phyloP scores from a whole-genome alignment of 1,140 invertebrate species.

The Mamestra configurata region DNA sequence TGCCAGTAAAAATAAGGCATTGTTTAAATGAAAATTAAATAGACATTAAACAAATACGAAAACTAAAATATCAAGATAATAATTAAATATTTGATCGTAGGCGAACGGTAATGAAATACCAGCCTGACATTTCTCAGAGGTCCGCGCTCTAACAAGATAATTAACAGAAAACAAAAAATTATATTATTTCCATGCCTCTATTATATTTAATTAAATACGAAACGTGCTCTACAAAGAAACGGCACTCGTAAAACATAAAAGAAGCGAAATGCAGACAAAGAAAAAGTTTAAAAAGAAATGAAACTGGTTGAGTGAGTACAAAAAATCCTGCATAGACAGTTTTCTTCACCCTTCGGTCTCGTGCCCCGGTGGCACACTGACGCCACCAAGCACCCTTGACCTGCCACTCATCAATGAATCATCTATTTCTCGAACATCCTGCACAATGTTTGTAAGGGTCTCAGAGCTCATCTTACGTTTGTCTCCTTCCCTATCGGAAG shows the following conservation, averaged over 20 bases:
- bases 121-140: not conserved
- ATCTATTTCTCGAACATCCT: not conserved
- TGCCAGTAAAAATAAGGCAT: too few species aligned
- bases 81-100: too few species aligned
- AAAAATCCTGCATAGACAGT: constrained; percentile 22
- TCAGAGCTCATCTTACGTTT: constrained; percentile 46
- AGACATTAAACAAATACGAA: too few species aligned
- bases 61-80: too few species aligned
- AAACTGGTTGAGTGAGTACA: constrained; percentile 37
- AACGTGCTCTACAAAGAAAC: not conserved
- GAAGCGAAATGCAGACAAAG: constrained; percentile 7
- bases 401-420: constrained; percentile 40
- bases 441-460: not conserved
- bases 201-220: constrained; percentile 13
- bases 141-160: not conserved
- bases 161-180: not conserved
- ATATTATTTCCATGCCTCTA: not conserved
- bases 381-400: constrained; percentile 48
- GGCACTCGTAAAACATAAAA: not conserved
- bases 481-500: constrained; percentile 67
- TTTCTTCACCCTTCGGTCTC: constrained; percentile 51
- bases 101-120: not conserved
- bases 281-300: constrained; percentile 34
- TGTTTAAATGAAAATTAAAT: too few species aligned
- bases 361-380: constrained; percentile 72